Evolutionary conservation across 2,113 vertebrate genomes (phyloP).

Genomic region (Mormoops blainvillei): DNA sequence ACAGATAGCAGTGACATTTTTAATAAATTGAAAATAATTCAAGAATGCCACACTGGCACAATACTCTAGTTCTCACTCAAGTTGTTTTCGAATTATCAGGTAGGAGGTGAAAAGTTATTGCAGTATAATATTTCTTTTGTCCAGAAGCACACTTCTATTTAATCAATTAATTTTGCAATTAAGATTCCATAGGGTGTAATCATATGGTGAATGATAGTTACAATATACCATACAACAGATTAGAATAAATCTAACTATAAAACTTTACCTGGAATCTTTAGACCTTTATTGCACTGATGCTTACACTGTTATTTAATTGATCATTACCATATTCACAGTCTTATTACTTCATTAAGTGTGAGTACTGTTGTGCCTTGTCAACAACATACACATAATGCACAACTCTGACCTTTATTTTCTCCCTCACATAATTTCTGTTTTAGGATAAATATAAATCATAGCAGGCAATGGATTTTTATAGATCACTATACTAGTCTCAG

Average conservation of each 20-base stretch:
- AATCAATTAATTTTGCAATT: constrained; percentile 34
- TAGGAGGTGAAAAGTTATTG: background rate
- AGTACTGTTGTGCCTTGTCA: constrained; percentile 36
- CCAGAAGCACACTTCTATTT: background rate
- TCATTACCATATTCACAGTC: background rate
- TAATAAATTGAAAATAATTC: background rate
- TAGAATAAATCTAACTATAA: constrained; percentile 43
- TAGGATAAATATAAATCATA: constrained; percentile 21
- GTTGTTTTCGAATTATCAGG: background rate
- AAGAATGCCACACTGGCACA: background rate
- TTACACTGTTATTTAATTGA: constrained; percentile 31
- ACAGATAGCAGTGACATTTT: background rate
- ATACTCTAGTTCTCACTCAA: background rate
- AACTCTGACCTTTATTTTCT: constrained; percentile 19
- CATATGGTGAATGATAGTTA: background rate
- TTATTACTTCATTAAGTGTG: constrained; percentile 52
- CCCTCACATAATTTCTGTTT: constrained; percentile 28
- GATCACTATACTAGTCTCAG: constrained; percentile 11
- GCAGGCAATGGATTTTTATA: background rate
- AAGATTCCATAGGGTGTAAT: background rate
- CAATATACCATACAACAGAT: background rate
- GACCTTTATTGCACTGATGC: constrained; percentile 18
- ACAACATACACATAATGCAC: background rate
- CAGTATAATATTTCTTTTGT: background rate
- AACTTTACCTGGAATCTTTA: constrained; percentile 35